Evolutionary conservation across 2,797 vertebrate species (phyloP).

Genomic region (Vipera ursinii): DNA sequence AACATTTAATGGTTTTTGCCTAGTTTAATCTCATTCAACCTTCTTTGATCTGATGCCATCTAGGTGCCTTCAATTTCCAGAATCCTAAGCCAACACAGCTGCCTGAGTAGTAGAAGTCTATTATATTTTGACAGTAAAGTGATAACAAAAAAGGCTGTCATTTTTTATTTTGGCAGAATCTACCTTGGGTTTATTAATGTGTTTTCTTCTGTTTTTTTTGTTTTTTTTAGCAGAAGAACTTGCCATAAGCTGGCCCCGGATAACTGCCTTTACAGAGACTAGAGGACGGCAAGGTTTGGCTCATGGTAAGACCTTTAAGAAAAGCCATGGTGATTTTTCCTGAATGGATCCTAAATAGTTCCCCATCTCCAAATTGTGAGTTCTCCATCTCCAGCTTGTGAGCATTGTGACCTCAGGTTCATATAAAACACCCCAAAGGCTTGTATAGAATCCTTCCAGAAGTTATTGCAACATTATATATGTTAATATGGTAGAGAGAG

Average conservation of each 20-base stretch:
- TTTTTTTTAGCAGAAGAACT: slow-evolving; percentile 28
- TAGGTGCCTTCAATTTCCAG: no score
- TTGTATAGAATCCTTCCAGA: not conserved
- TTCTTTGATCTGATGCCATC: no score
- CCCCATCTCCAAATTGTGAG: not conserved
- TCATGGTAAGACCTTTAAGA: slow-evolving; percentile 9
- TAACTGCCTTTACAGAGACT: slow-evolving; percentile 26
- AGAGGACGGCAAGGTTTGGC: slow-evolving; percentile 11
- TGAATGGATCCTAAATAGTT: not conserved
- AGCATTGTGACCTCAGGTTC: not conserved
- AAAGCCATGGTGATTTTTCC: not conserved
- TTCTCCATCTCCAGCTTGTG: not conserved
- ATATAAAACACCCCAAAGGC: not conserved
- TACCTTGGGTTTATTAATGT: not conserved
- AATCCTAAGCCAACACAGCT: no score
- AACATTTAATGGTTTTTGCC: not conserved
- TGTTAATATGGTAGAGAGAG: not conserved
- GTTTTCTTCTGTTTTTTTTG: not conserved
- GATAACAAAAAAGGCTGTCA: no score
- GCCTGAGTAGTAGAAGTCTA: no score
- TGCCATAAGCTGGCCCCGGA: slow-evolving; percentile 36
- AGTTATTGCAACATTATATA: not conserved
- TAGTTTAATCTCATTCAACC: not conserved
- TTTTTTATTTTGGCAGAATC: not conserved
- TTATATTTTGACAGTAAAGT: no score